Evolutionary conservation across 1,140 invertebrate species (phyloP).

Genomic region (Gyrodactylus salaris): DNA sequence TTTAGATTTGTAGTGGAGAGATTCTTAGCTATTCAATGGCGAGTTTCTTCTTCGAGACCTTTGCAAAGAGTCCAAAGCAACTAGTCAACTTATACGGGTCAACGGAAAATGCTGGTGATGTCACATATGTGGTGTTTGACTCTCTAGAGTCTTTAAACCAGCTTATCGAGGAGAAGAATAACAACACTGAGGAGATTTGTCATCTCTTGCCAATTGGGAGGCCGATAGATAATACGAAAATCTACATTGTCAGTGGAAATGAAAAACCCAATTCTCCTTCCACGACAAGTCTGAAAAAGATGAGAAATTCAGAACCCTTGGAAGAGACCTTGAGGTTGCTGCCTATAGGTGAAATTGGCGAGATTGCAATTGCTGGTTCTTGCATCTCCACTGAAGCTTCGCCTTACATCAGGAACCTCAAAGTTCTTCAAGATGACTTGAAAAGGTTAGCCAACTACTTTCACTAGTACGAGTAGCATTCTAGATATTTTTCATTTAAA

Average conservation of each 20-base stretch:
- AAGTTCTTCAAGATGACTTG: background rate
- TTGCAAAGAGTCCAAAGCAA: background rate
- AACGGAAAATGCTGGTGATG: background rate
- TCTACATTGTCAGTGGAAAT: background rate
- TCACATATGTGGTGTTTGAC: background rate
- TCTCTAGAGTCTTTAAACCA: background rate
- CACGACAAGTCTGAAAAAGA: background rate
- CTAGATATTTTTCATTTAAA: background rate
- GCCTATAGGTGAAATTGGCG: background rate
- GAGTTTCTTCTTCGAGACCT: background rate
- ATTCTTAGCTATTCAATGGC: background rate
- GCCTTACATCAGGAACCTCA: background rate
- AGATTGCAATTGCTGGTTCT: background rate
- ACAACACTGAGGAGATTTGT: background rate
- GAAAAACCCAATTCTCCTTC: background rate
- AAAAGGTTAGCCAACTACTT: background rate
- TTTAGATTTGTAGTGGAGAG: background rate
- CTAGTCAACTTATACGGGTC: background rate
- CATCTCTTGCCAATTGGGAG: background rate
- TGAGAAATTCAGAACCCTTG: no score
- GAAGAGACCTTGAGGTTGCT: background rate
- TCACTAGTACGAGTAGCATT: background rate
- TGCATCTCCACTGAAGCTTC: background rate
- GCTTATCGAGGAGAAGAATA: background rate
- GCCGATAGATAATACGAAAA: background rate